Base-by-base conservation (phyloP, 2,113 vertebrate species). In the Pyxicephalus adspersus region DNA sequence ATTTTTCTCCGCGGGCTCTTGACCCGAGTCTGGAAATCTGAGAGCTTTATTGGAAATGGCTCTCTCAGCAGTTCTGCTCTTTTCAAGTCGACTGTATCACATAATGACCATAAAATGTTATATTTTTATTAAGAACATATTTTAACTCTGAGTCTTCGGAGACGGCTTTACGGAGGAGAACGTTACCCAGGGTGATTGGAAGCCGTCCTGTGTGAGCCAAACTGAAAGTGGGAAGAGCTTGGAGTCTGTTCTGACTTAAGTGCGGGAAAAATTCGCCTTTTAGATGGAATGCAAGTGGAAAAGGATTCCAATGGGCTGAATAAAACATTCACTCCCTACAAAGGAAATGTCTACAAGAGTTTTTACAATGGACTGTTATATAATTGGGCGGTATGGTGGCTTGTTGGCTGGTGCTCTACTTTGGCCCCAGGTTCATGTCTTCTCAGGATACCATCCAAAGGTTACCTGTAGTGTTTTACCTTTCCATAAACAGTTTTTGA, bases 61-160 rank as follows among this genome's bases (percentile, higher is more conserved):
- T 91, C 89, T 91, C 89, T 91, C 90, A 91, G 89, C 90, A 89
- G 88, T 90, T 91, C 90, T 89, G 84, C 87, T 88, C 87, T 91
- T 91, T 91, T 91, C 89, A 91, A 91, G 90, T 91, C 89, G 86
- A 91, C 87, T 90, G 88, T 89, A 90, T 91, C 84, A 76, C 89
- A 90, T 91, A 91, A 91, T 90, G 89, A 87, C 89, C 90, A 87
- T 91, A 88, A 91, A 91, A 91, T 91, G 90, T 89, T 91, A 88
- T 87, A 88, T 87, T 91, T 38, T 90, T 91, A 91, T 91, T 91
- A 91, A 86, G 90, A 91, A 89, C 89, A 91, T 88, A 91, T 88
- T 90, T 90, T 91, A 87, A 89, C 87, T 88, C 87, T 79, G 84
- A 88, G 86, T 87, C 89, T 89, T 89, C 88, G 88, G 89, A 85